phyloP scores from a whole-genome alignment of 2,797 vertebrate genomes.

The Pseudomugil gertrudae region DNA sequence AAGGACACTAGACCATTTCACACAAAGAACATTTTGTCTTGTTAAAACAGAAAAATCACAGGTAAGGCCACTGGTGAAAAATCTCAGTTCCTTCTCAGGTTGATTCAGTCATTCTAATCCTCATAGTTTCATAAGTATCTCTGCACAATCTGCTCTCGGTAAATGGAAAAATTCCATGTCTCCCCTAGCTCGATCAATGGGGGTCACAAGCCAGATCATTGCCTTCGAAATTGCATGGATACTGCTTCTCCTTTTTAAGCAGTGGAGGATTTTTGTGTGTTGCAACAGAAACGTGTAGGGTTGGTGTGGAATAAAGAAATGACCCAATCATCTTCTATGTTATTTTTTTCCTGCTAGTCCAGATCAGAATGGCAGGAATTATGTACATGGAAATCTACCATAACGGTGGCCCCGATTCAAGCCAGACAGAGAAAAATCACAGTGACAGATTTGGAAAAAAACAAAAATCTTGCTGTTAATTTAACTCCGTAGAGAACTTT shows the following conservation, averaged over 20 bases:
- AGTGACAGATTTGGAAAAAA: background rate
- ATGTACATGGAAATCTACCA: background rate
- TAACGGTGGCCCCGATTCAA: background rate
- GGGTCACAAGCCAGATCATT: background rate
- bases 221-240: background rate
- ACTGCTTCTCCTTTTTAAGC: too few relatives aligned
- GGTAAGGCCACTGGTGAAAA: background rate
- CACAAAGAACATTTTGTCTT: background rate
- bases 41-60: background rate
- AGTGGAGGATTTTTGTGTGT: too few relatives aligned
- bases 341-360: background rate
- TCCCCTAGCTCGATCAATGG: background rate
- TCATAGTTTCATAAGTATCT: background rate
- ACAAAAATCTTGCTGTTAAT: background rate
- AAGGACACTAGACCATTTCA: conserved; percentile 16
- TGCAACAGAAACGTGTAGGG: too few relatives aligned
- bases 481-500: background rate
- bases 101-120: background rate
- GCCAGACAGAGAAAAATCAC: background rate
- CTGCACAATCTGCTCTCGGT: background rate
- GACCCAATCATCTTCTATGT: background rate
- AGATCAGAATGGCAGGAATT: background rate
- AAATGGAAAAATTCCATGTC: background rate
- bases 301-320: too few relatives aligned
- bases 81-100: background rate